These are phyloP conservation scores for Horisme vitalbata DNA, from an alignment of 2,888 invertebrate genomes.

Conservation along the genomic window DNA sequence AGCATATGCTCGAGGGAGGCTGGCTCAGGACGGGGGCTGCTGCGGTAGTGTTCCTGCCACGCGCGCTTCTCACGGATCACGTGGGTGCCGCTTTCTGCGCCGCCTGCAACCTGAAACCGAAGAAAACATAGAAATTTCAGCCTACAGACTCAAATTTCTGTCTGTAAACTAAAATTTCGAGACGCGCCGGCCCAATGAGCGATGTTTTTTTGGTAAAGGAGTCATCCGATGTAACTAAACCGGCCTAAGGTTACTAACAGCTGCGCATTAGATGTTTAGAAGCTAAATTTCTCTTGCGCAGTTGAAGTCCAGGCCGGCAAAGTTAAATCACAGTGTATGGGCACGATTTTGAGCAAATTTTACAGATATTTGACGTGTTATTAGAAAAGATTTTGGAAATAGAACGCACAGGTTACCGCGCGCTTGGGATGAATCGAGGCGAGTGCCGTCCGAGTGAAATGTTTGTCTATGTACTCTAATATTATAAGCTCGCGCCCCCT, in stretches of 20 bases:
- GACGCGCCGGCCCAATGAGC: background rate
- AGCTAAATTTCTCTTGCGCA: no score
- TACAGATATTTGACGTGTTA: no score
- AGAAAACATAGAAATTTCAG: constrained; percentile 14
- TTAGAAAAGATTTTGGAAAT: constrained; percentile 27
- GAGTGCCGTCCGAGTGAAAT: constrained; percentile 78
- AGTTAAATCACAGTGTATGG: no score
- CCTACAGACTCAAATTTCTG: background rate
- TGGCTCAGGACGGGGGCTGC: constrained; percentile 82
- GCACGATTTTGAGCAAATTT: no score
- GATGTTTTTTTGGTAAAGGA: background rate
- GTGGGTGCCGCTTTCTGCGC: constrained; percentile 78
- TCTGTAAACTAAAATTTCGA: no score
- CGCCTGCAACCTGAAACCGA: constrained; percentile 66
- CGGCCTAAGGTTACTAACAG: no score
- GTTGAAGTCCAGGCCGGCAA: no score
- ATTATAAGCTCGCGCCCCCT: constrained; percentile 79
- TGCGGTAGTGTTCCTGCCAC: constrained; percentile 80
- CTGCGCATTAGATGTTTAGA: no score
- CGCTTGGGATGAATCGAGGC: constrained; percentile 66
- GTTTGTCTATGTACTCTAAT: constrained; percentile 80
- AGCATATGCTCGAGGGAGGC: constrained; percentile 91
- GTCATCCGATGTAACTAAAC: no score
- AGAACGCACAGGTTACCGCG: constrained; percentile 67
- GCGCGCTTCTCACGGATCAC: constrained; percentile 85